phyloP scores from a whole-genome alignment of 92 coral and sea anemone genomes.

The Diadumene lineata region DNA sequence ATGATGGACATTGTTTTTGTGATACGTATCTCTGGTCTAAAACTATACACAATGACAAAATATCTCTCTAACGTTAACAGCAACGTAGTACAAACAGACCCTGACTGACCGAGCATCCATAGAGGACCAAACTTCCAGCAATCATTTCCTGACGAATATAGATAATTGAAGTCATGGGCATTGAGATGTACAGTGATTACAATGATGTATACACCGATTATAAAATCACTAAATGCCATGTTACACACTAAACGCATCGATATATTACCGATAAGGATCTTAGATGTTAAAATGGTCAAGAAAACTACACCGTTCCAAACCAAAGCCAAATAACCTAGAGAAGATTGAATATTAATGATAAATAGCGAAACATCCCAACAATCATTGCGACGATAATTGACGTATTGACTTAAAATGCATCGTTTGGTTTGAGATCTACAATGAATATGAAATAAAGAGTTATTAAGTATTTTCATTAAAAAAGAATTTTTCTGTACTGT shows the following conservation, averaged over 20 bases:
- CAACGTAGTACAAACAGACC: conserved; percentile 26
- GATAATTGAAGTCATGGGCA: neutral
- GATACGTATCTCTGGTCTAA: conserved; percentile 27
- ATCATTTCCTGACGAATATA: conserved; percentile 3
- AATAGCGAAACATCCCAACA: neutral
- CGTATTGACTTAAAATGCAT: neutral
- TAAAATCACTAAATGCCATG: conserved; percentile 38
- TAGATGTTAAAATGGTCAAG: conserved; percentile 1
- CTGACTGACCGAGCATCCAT: conserved; percentile 34
- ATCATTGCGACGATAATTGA: neutral
- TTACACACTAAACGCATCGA: conserved; percentile 35
- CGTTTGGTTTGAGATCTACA: neutral
- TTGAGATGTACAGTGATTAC: conserved; percentile 19
- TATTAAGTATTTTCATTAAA: neutral
- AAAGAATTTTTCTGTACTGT: neutral
- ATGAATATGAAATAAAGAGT: neutral
- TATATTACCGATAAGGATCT: conserved; percentile 12
- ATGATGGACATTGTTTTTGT: conserved; percentile 1
- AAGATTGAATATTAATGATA: neutral
- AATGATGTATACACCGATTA: conserved; percentile 25
- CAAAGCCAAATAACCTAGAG: conserved; percentile 24
- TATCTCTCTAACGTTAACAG: conserved; percentile 40
- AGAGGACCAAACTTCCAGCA: conserved; percentile 34
- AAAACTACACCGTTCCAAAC: conserved; percentile 18
- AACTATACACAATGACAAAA: conserved; percentile 29